Evolutionary conservation across 2,113 vertebrate genomes (phyloP).

Genomic region (Strix aluco): DNA sequence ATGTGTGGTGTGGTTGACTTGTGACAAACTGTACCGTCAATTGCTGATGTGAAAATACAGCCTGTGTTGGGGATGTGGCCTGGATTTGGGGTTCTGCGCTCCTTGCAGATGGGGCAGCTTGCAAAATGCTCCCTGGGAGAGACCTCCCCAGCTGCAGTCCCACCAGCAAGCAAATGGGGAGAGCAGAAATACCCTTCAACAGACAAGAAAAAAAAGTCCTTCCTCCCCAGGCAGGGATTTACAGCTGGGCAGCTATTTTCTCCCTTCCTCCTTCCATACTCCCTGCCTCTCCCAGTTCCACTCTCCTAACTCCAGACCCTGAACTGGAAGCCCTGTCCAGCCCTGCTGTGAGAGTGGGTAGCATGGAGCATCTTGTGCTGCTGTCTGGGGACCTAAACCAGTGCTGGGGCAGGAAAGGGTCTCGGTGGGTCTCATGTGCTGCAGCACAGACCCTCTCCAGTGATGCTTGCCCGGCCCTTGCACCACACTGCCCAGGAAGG

Average conservation of each 20-base stretch:
- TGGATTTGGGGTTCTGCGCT: background rate
- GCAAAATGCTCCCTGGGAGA: background rate
- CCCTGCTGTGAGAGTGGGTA: accelerated
- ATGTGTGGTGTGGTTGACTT: background rate
- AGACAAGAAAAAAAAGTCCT: background rate
- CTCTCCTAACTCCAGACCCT: background rate
- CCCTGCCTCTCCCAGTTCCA: background rate
- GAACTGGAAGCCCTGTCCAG: background rate
- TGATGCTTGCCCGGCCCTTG: background rate
- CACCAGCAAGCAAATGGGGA: background rate
- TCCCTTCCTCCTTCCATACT: background rate
- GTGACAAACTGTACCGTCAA: background rate
- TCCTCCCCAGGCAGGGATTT: background rate
- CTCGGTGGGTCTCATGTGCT: background rate
- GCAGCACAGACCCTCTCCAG: background rate
- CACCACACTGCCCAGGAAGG: background rate
- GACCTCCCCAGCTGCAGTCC: background rate
- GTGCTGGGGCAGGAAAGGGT: background rate
- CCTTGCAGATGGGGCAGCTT: background rate
- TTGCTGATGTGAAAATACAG: background rate
- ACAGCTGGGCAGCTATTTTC: background rate
- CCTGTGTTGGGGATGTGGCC: background rate
- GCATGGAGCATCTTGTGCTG: accelerated
- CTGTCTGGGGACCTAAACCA: background rate
- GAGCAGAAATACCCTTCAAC: background rate